Evolutionary conservation across 2,113 vertebrate genomes (phyloP).

Genomic region (Pomatostomus ruficeps): DNA sequence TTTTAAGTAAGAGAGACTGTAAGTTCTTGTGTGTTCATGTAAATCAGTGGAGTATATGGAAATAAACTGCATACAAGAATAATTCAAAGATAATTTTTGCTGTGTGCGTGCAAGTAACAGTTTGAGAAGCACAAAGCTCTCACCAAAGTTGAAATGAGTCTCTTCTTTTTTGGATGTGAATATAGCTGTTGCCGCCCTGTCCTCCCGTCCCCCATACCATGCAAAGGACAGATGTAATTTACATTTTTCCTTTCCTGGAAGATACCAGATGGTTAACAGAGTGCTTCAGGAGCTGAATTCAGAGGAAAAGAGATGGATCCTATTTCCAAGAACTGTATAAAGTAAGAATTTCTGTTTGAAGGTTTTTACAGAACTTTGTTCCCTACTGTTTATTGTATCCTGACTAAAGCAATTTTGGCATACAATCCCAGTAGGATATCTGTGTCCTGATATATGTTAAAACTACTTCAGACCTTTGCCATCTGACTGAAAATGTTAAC

Average conservation of each 20-base stretch:
- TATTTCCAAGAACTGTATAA: not conserved
- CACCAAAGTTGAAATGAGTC: not conserved
- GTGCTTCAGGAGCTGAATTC: not conserved
- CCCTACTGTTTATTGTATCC: not conserved
- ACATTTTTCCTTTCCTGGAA: constrained; percentile 8
- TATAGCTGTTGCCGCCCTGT: not conserved
- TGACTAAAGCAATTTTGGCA: not conserved
- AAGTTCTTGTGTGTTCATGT: not conserved
- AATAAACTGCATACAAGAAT: not conserved
- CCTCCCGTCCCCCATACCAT: not conserved
- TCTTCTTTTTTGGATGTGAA: not conserved
- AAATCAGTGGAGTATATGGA: not conserved
- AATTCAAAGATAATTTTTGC: not conserved
- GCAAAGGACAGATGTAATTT: not conserved
- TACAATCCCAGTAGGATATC: not conserved
- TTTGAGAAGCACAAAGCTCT: not conserved
- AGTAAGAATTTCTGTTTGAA: not conserved
- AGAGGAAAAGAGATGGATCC: not conserved
- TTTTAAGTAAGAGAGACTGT: not conserved
- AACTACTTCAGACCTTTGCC: not conserved
- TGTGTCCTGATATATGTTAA: not conserved
- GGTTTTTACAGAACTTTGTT: not conserved
- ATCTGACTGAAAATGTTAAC: not conserved
- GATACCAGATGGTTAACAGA: constrained; percentile 35
- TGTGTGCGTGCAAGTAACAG: not conserved